These are phyloP conservation scores for Pipistrellus pygmaeus DNA, from an alignment of 2,797 vertebrate genomes.

Conservation along the genomic window DNA sequence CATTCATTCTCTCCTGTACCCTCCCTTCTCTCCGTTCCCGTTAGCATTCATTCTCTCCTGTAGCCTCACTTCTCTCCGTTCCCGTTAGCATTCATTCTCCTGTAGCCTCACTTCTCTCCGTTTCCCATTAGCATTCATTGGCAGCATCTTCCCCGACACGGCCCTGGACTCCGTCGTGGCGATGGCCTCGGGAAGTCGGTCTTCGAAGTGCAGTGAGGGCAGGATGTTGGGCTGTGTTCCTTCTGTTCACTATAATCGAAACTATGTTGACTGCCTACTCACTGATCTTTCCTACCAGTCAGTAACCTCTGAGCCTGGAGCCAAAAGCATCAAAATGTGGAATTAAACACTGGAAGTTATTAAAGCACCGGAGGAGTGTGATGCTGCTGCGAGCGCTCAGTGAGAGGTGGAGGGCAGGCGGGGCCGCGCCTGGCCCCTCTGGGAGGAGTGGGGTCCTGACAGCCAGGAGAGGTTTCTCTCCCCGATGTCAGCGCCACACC, in stretches of 20 bases:
- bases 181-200: neutral
- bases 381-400: neutral
- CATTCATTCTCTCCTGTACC: too few species aligned
- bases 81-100: too few species aligned
- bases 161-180: neutral
- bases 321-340: neutral
- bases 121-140: too few species aligned
- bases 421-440: accelerated
- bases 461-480: neutral
- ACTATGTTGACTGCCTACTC: neutral
- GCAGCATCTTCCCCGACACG: neutral
- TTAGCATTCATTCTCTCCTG: too few species aligned
- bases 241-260: neutral
- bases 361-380: too few species aligned
- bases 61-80: too few species aligned
- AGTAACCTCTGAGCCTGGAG: accelerated
- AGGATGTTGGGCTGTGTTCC: neutral
- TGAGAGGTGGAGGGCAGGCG: neutral
- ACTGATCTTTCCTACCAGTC: neutral
- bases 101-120: too few species aligned
- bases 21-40: too few species aligned
- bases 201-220: neutral
- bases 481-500: too few species aligned
- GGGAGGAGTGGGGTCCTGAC: neutral
- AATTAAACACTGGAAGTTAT: neutral